phyloP scores from a whole-genome alignment of 2,888 invertebrate species.

The Luperina testacea region DNA sequence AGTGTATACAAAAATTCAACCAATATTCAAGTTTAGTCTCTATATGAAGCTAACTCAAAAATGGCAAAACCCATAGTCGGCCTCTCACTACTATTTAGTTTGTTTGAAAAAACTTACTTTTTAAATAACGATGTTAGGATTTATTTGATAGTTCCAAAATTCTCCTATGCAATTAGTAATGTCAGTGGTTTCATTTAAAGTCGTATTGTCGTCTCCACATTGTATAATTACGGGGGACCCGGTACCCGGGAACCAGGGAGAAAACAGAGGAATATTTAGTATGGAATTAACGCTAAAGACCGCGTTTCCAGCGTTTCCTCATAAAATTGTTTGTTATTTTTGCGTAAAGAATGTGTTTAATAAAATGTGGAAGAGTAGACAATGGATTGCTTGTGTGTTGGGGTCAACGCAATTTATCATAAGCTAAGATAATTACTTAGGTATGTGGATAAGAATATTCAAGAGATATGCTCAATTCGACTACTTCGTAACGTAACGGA shows the following conservation, averaged over 20 bases:
- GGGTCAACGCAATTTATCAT: constrained; percentile 3
- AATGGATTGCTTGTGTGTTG: not conserved
- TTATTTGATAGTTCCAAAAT: too few relatives aligned
- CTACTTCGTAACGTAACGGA: not conserved
- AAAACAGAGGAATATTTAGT: not conserved
- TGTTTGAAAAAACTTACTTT: too few relatives aligned
- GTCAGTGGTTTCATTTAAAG: too few relatives aligned
- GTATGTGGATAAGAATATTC: not conserved
- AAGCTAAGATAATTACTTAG: not conserved
- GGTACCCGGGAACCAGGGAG: not conserved
- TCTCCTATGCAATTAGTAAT: too few relatives aligned
- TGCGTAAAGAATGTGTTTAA: constrained; percentile 3
- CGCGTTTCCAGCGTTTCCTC: not conserved
- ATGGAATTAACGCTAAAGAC: not conserved
- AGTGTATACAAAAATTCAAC: too few relatives aligned
- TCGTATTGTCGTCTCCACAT: too few relatives aligned
- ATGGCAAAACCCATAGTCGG: too few relatives aligned
- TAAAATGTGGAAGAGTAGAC: not conserved
- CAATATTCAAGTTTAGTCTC: too few relatives aligned
- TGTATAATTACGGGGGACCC: not conserved
- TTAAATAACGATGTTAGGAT: too few relatives aligned
- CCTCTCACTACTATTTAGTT: too few relatives aligned
- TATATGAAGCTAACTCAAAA: too few relatives aligned
- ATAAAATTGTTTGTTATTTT: constrained; percentile 2
- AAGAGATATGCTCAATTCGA: not conserved